Percentiles rank a stretch among this genome's conserved stretches.
These are phyloP conservation scores for Philaethria dido DNA, from an alignment of 2,888 invertebrate species.

Conservation along the genomic window DNA sequence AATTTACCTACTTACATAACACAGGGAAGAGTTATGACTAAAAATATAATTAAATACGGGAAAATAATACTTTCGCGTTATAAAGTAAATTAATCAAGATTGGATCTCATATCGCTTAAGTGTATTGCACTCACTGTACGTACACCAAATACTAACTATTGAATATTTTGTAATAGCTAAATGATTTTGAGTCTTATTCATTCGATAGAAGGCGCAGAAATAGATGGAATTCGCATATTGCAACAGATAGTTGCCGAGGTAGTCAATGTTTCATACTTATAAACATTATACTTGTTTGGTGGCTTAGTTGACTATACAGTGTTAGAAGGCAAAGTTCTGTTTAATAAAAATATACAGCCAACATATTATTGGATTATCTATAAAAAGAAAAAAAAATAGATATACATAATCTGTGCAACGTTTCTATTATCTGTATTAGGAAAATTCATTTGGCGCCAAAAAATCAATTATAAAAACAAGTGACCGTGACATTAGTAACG, in stretches of 20 bases:
- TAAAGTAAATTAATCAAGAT: slow-evolving; percentile 52
- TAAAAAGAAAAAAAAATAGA: slow-evolving; percentile 5
- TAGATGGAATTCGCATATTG: slow-evolving; percentile 54
- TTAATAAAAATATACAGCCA: slow-evolving; percentile 29
- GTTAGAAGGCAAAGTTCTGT: slow-evolving; percentile 74
- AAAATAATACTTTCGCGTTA: slow-evolving; percentile 37
- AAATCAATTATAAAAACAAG: slow-evolving; percentile 21
- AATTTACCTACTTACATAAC: slow-evolving; percentile 24
- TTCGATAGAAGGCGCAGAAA: slow-evolving; percentile 44
- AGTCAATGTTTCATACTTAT: slow-evolving; percentile 77
- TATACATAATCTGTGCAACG: slow-evolving; percentile 15
- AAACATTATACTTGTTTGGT: slow-evolving; percentile 74
- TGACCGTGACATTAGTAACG: slow-evolving; percentile 47
- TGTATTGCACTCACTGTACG: slow-evolving; percentile 65
- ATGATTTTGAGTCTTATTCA: slow-evolving; percentile 51
- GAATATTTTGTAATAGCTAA: slow-evolving; percentile 44
- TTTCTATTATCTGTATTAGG: slow-evolving; percentile 4
- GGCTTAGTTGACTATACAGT: slow-evolving; percentile 73
- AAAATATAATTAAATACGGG: slow-evolving; percentile 24
- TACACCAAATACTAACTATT: slow-evolving; percentile 58
- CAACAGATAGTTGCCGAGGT: slow-evolving; percentile 66
- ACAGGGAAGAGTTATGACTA: slow-evolving; percentile 4
- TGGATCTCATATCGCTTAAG: slow-evolving; percentile 56
- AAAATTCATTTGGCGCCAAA: slow-evolving; percentile 32
- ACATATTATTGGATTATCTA: not conserved